Base-by-base conservation (phyloP, 2,797 vertebrate species). In the Sparidentex hasta region DNA sequence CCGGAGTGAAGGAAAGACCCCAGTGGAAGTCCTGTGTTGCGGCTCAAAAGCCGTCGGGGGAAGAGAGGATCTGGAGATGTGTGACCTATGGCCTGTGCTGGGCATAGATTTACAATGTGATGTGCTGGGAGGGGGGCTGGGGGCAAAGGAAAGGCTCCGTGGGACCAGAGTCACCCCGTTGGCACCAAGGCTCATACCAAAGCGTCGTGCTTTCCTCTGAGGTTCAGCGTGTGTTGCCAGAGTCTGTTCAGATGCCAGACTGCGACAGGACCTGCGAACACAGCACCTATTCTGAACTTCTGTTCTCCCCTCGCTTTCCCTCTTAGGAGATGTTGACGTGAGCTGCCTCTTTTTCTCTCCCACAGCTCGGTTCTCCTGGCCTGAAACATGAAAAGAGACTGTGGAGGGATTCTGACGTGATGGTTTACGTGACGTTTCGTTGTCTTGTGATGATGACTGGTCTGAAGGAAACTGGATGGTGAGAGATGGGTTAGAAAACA, bases 81-180 rank as follows among this genome's bases (percentile, higher is more conserved):
- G 52, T 12, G 80, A 70, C 23, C 54, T n/a, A 3, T 48, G 63
- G 43, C 21, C 56, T 58, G 38, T 47, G 27, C 11, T 76, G 25
- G 65, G 14, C 50, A 66, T 63, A 13, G 81, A 25, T 76, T 74
- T 80, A 59, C 46, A 23, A 7, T 72, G 64, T 23, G 61, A 33
- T 29, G 43, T 48, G 23, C 43, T 70, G 44, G 50, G 66, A 54
- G 47, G 51, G 0, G 63, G 71, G 58, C 55, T 69, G 18, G 86
- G 63, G 68, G 90, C 84, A 64, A 82, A 90, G 43, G 83, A 90
- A 20, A 87, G 59, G 66, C 67, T 90, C 25, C 52, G 69, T 63
- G 85, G 87, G 23, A 88, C 80, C 16, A 89, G 59, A 48, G 83
- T 41, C 11, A 21, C 52, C 14, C 66, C 16, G 0, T 18, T 82